phyloP scores from a whole-genome alignment of 2,888 invertebrate genomes.

The Blomia tropicalis region DNA sequence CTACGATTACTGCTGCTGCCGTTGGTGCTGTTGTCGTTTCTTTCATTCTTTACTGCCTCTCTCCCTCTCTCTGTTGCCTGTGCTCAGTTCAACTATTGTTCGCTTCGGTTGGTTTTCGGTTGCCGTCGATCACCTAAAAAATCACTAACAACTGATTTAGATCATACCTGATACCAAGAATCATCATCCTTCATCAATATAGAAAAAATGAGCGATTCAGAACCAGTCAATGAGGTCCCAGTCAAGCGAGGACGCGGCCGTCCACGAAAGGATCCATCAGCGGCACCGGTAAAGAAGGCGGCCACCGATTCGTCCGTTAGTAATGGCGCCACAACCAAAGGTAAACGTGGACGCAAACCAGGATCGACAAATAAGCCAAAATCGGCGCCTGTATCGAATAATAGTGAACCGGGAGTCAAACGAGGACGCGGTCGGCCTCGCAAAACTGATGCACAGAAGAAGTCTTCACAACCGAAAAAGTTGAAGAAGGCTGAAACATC shows the following conservation, averaged over 20 bases:
- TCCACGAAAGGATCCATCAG: conserved; percentile 3
- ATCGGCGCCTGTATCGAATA: neutral
- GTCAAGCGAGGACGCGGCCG: conserved; percentile 11
- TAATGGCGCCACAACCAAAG: neutral
- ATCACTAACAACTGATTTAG: too few species aligned
- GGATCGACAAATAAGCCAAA: neutral
- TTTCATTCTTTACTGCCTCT: too few species aligned
- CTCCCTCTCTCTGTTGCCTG: too few species aligned
- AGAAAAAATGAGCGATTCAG: conserved; percentile 9
- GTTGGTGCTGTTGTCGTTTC: too few species aligned
- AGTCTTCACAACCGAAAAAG: neutral
- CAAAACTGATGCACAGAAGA: neutral
- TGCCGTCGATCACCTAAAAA: too few species aligned
- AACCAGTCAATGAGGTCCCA: neutral
- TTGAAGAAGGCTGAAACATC: neutral
- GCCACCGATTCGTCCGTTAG: neutral
- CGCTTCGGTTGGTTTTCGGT: too few species aligned
- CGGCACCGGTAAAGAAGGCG: neutral
- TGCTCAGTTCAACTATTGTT: too few species aligned
- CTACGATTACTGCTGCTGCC: too few species aligned
- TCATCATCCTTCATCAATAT: too few species aligned
- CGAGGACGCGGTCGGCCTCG: neutral
- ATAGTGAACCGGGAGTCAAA: neutral
- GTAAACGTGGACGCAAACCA: conserved; percentile 5
- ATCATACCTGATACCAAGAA: too few species aligned